These are phyloP conservation scores for Drosophila murphyi DNA, from an alignment of 1,140 invertebrate species.

Conservation along the genomic window DNA sequence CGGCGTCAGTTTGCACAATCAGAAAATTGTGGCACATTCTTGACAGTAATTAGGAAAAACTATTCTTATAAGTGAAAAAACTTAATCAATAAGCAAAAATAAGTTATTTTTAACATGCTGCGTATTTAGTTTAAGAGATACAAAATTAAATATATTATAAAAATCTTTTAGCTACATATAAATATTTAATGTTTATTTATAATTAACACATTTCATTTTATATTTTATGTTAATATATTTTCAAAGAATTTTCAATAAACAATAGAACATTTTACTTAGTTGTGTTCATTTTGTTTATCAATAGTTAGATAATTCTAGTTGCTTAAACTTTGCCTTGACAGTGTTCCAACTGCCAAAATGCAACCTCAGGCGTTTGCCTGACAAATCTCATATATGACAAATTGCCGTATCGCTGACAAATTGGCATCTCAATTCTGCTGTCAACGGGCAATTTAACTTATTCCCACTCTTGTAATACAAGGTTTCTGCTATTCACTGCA, in stretches of 20 bases:
- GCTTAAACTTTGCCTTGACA: background rate
- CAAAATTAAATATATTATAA: background rate
- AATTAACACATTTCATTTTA: too few species aligned
- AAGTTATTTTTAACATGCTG: too few species aligned
- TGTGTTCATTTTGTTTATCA: too few species aligned
- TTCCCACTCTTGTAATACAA: conserved; percentile 14
- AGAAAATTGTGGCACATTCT: conserved; percentile 9
- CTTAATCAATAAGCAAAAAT: too few species aligned
- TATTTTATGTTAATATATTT: too few species aligned
- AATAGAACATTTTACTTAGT: too few species aligned
- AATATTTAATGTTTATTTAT: too few species aligned
- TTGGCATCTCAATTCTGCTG: conserved; percentile 65
- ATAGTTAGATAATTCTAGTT: too few species aligned
- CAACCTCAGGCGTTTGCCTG: background rate
- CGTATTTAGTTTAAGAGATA: background rate
- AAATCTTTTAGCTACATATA: too few species aligned
- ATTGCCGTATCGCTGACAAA: conserved; percentile 50
- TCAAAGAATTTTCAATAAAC: too few species aligned
- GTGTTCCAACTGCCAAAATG: background rate
- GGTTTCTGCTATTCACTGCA: conserved; percentile 19
- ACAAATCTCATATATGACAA: conserved; percentile 44
- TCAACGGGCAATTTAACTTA: conserved; percentile 41
- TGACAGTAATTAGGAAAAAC: background rate
- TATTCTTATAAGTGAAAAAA: background rate
- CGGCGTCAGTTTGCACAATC: conserved; percentile 15